phyloP scores from a whole-genome alignment of 2,797 vertebrate genomes.

The Bryconaethiops microstoma region DNA sequence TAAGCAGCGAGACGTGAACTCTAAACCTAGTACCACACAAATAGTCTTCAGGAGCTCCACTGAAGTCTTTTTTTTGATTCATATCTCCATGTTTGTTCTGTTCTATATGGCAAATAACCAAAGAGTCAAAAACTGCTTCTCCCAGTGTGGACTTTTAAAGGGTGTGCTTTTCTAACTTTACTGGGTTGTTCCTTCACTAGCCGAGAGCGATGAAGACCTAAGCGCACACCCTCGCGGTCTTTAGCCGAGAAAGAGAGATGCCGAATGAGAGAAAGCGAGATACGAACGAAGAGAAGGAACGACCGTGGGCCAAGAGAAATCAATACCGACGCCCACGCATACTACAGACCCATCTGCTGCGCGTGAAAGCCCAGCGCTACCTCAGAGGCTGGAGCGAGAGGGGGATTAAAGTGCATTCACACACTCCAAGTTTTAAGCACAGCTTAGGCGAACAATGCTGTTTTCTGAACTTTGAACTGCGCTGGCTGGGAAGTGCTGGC shows the following conservation, averaged over 20 bases:
- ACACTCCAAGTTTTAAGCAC: constrained; percentile 38
- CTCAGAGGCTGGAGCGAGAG: constrained; percentile 27
- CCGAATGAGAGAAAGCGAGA: not conserved
- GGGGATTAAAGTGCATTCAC: constrained; percentile 34
- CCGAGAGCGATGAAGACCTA: constrained; percentile 52
- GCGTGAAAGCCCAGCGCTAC: constrained; percentile 40
- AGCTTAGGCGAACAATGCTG: constrained; percentile 38
- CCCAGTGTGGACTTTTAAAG: constrained; percentile 36
- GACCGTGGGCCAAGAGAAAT: constrained; percentile 54
- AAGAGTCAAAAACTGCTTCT: constrained; percentile 21
- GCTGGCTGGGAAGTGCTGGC: no score
- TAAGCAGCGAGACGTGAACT: no score
- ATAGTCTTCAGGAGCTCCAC: not conserved
- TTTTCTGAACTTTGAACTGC: constrained; percentile 2
- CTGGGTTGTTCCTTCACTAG: constrained; percentile 10
- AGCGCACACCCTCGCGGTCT: constrained; percentile 11
- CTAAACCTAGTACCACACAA: not conserved
- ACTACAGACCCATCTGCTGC: constrained; percentile 55
- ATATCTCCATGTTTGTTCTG: not conserved
- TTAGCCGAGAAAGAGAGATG: constrained; percentile 33
- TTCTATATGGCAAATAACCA: constrained; percentile 17
- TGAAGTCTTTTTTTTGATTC: not conserved
- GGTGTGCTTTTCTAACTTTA: constrained; percentile 43
- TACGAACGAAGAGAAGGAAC: constrained; percentile 29
- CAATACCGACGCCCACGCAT: constrained; percentile 55